Conservation (phyloP, 2,113 vertebrate genomes). For the Leucopternis melanops region DNA sequence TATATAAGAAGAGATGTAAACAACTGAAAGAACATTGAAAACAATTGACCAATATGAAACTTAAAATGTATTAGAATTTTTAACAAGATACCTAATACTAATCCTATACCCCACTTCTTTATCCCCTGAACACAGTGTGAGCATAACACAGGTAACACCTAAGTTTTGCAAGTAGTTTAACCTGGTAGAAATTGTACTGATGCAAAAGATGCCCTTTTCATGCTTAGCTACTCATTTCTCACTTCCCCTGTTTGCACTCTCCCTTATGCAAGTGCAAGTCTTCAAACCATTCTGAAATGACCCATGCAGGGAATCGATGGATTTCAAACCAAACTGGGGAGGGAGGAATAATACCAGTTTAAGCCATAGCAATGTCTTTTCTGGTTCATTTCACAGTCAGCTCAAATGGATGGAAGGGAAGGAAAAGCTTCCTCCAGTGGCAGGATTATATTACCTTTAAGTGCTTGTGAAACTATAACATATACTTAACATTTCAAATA, state of each 20-base stretch:
- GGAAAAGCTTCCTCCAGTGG: background rate
- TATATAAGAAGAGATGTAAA: background rate
- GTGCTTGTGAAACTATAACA: slow-evolving; percentile 1
- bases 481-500: slow-evolving; percentile 53
- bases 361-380: background rate
- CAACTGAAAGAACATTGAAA: background rate
- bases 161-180: background rate
- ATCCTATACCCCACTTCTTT: background rate
- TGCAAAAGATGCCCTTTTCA: background rate
- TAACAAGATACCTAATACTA: background rate
- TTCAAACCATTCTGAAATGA: background rate
- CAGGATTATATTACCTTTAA: slow-evolving; percentile 46
- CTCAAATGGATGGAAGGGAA: background rate
- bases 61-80: background rate
- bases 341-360: background rate
- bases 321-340: background rate
- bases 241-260: background rate
- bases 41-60: background rate
- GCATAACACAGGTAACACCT: background rate
- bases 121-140: background rate
- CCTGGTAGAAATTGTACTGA: background rate
- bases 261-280: background rate
- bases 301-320: accelerated
- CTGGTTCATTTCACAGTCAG: background rate
- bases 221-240: background rate